phyloP scores from a whole-genome alignment of 2,888 invertebrate genomes.

The Oxystoma pomonae region DNA sequence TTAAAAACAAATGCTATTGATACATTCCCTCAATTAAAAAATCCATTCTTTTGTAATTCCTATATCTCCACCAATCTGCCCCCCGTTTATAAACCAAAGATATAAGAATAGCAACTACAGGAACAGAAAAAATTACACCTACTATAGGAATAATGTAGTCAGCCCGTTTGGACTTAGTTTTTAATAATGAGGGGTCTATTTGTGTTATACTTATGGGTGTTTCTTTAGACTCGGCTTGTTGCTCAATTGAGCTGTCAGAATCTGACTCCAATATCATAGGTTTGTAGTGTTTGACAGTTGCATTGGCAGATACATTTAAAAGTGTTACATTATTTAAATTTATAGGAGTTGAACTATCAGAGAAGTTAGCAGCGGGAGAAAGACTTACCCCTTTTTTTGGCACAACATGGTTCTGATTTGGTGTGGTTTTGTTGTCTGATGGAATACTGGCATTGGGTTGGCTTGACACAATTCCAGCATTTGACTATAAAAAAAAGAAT shows the following conservation, averaged over 20 bases:
- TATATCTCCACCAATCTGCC: slow-evolving; percentile 80
- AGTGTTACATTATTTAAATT: slow-evolving; percentile 42
- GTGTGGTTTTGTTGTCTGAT: slow-evolving; percentile 9
- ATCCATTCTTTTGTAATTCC: slow-evolving; percentile 85
- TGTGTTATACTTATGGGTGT: slow-evolving; percentile 10
- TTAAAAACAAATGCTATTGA: slow-evolving; percentile 47
- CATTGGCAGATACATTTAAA: not conserved
- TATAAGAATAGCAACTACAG: slow-evolving; percentile 65
- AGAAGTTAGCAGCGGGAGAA: not conserved
- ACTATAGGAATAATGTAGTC: slow-evolving; percentile 73
- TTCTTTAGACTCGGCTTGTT: slow-evolving; percentile 2
- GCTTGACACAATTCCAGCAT: too few relatives aligned
- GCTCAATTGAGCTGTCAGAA: slow-evolving; percentile 4
- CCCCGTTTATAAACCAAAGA: slow-evolving; percentile 65
- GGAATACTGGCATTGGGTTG: not conserved
- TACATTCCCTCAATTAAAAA: slow-evolving; percentile 88
- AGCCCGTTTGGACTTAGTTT: slow-evolving; percentile 41
- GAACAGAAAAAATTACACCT: slow-evolving; percentile 68
- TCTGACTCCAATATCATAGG: slow-evolving; percentile 49
- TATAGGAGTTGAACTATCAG: slow-evolving; percentile 29
- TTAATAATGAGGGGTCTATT: slow-evolving; percentile 18
- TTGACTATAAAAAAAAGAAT: too few relatives aligned
- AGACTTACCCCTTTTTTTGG: slow-evolving; percentile 37
- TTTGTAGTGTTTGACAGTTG: slow-evolving; percentile 48
- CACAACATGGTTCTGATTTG: slow-evolving; percentile 31